phyloP scores from a whole-genome alignment of 2,113 vertebrate species.

The Podocnemis expansa region DNA sequence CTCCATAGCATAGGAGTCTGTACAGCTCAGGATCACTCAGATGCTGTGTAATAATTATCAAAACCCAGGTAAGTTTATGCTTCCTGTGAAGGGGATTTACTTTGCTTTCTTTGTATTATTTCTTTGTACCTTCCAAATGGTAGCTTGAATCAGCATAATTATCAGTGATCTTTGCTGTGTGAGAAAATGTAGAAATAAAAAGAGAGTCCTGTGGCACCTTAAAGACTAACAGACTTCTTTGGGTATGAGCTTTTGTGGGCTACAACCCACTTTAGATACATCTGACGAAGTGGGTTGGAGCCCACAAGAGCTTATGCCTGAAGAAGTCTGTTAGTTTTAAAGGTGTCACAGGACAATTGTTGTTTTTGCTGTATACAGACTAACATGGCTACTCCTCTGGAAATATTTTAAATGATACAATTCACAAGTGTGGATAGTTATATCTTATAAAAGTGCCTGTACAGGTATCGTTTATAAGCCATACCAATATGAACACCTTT shows the following conservation, averaged over 20 bases:
- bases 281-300: too few relatives aligned
- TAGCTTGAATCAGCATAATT: background rate
- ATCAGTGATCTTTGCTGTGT: background rate
- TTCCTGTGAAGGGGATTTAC: fast-evolving
- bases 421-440: background rate
- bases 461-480: fast-evolving
- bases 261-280: too few relatives aligned
- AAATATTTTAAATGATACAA: background rate
- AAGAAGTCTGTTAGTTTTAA: too few relatives aligned
- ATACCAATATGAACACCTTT: background rate
- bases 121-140: background rate
- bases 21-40: background rate
- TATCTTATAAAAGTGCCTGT: background rate
- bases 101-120: background rate
- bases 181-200: background rate
- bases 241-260: too few relatives aligned
- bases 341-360: too few relatives aligned
- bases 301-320: too few relatives aligned
- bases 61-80: background rate
- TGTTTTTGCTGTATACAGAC: too few relatives aligned
- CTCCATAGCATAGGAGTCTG: background rate
- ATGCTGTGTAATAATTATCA: background rate
- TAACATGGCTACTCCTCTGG: too few relatives aligned
- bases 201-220: too few relatives aligned
- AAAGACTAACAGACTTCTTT: too few relatives aligned